Base-by-base conservation (phyloP, 1,140 invertebrate species). In the Planococcus citri region DNA sequence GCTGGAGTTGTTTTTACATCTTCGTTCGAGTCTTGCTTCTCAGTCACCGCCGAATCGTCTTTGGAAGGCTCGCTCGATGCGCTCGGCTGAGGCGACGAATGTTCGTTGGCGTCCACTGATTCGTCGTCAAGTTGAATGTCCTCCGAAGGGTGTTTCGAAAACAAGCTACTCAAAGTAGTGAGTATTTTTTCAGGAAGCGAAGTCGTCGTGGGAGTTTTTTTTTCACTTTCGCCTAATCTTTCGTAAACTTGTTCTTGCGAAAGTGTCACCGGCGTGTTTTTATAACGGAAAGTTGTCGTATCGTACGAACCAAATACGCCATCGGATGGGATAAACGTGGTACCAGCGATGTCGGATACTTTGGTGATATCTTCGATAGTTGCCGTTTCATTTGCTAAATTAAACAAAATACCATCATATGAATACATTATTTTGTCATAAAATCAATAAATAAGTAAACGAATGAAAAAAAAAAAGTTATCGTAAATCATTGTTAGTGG, bases 301-400 rank as follows among this genome's bases (percentile, higher is more conserved):
- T 41, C 27, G 27, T 21, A 27, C 6, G 70, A 41, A 51, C 41
- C 17, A 17, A 17, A 51, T 20, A 21, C 24, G 60, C 24, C 10
- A 24, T 24, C 25, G 9, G 60, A 17, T 14, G 10, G 25, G 1
- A 17, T 10, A 4, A 27, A n/a, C 20, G 33, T 10, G n/a, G 21
- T 25, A 12, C 20, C 27, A 67, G 27, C 14, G 2, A 67, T 29
- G 24, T 41, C 29, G 27, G 58, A 70, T 67, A 27, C 38, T 41
- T 61, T 68, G 20, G 69, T 41, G 14, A 72, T 57, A 58, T 57
- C 33, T 33, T 74, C 70, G 33, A 72, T 29, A 61, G 75, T 70
- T 22, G 73, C 41, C 20, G 74, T 75, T 57, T 71, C 75, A 71
- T 75, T 75, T 25, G 73, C 75, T 75, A 69, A 20, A n/a, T n/a